Evolutionary conservation across 2,113 vertebrate genomes (phyloP), one percentile per base, ranked within the genome.

Genomic region (Pachypanchax playfairii): DNA sequence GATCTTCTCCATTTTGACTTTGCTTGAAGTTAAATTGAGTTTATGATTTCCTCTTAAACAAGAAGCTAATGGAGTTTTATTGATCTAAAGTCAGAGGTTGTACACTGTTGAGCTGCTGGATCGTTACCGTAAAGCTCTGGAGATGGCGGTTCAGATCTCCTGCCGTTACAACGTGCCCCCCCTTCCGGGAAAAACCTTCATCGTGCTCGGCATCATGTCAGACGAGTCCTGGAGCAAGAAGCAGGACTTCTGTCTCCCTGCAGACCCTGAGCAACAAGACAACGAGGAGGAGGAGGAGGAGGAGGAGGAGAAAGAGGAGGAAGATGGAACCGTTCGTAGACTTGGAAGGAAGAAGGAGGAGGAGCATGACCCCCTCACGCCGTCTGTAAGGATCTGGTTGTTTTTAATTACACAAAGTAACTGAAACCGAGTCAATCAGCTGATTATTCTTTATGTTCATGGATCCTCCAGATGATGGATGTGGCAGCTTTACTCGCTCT

Each of bases 121-220:
- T 8, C 86, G 83, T 6, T 97, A 97, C 57, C 64, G 85, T 4
- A 56, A 81, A 48, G 94, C 95, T 42, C 80, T 97, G 82, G 94
- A 96, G 60, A 87, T 64, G 0, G 91, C 95, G 0, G 62, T 95
- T n/a, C 87, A 90, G 84, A 72, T 95, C 65, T 93, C 94, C 1
- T 93, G 92, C 55, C 87, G 76, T 3, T 88, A 94, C 75, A 96
- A 92, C 24, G 76, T 97, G 25, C 91, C 95, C 1, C 95, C 91
- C 0, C 86, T 97, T 1, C 92, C 94, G 0, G 95, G 95, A 36
- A 87, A 88, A 29, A 96, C 94, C 2, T 26, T 93, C 7, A 70
- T 97, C 62, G 17, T 93, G n/a, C 84, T 92, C 18, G 0, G 4
- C 0, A 0, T 1, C 10, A 1, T n/a, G 0, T 0, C 0, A 0